Conservation (phyloP, 53 echinoderm and acorn worm species). For the Echinarachnius parma region DNA sequence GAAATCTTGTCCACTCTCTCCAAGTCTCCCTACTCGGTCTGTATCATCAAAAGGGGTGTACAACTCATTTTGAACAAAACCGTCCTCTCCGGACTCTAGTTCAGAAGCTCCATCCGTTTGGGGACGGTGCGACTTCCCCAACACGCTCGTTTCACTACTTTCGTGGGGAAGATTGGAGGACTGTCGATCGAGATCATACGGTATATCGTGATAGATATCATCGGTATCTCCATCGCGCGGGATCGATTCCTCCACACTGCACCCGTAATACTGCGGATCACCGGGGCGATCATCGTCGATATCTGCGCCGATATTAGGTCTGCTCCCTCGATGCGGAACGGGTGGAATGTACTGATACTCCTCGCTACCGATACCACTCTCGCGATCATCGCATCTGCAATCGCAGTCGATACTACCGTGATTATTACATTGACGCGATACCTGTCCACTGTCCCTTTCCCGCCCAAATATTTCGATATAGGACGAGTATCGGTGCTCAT, state of each 20-base stretch:
- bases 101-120: too few species aligned
- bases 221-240: neutral
- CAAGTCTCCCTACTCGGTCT: too few species aligned
- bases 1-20: too few species aligned
- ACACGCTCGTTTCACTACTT: too few species aligned
- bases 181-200: slow-evolving; percentile 12
- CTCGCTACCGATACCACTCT: neutral
- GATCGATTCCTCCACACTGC: neutral
- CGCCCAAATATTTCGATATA: slow-evolving; percentile 7
- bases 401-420: neutral
- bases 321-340: neutral
- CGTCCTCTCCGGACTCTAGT: too few species aligned
- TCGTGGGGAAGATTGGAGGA: too few species aligned
- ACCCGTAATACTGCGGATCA: neutral
- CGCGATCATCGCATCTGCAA: slow-evolving; percentile 8
- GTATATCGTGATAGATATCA: slow-evolving; percentile 22
- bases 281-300: neutral
- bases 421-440: neutral
- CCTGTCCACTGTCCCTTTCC: neutral
- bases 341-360: slow-evolving; percentile 15
- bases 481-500: slow-evolving; percentile 22
- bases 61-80: too few species aligned
- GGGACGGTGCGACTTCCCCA: too few species aligned
- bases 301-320: slow-evolving; percentile 8
- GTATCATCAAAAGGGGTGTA: too few species aligned